Base-by-base conservation (phyloP, 2,113 vertebrate species). In the Atlantisia rogersi region DNA sequence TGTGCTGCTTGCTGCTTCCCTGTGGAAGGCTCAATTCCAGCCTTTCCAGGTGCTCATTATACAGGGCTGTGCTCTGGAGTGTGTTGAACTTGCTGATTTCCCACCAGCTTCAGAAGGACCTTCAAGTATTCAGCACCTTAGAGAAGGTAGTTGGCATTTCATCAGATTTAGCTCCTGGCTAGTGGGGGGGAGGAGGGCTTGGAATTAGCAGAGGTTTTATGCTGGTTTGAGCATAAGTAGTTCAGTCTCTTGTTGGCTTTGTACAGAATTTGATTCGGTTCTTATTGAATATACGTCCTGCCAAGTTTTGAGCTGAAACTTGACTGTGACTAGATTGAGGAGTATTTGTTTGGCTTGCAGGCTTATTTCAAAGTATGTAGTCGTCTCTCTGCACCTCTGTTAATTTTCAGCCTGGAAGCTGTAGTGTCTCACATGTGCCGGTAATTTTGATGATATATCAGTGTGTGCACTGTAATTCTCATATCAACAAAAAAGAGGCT, bases 351-450 rank as follows among this genome's bases (percentile, higher is more conserved):
- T 84, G 37, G 80, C 42, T 75, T 92, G 58, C 62, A 90, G 63
- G 19, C 19, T 60, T 59, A 31, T 91, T 68, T 89, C 5, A n/a
- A 50, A 35, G 37, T 42, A 11, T 31, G 40, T 53, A 10, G 12
- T 56, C 12, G 71, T 53, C 8, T 79, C 25, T 80, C n/a, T 70
- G 25, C 17, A 46, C 6, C 14, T 75, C 31, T 88, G 24, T 65
- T 85, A 24, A 32, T 86, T 87, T 92, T 77, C 20, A 90, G 25
- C 37, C 31, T 40, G 5, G 28, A 28, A 58, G 42, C 15, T 46
- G 13, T 42, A 37, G 37, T 2, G 1, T n/a, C 25, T 48, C 15
- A 40, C 2, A 5, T 0, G 1, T 44, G 2, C 19, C 32, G 10
- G 9, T 48, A 46, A 63, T 59, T 82, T 35, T 77, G 31, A 29